Evolutionary conservation across 2,113 vertebrate genomes (phyloP), one percentile per base, ranked within the genome.

Genomic region (human): DNA sequence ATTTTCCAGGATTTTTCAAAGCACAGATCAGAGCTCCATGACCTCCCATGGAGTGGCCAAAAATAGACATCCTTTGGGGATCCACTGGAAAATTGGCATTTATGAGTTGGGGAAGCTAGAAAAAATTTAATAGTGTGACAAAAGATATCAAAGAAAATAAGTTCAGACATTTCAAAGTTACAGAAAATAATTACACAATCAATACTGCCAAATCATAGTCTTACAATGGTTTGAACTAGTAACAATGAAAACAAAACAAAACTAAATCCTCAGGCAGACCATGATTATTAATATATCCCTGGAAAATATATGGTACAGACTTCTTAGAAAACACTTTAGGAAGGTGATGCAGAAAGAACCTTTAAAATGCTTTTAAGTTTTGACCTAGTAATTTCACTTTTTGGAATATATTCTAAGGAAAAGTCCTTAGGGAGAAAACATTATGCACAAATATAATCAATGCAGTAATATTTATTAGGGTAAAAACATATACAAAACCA

Each of bases 21-120:
- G 99, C 98, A 97, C 99, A 99, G 98, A 99, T 99, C 82, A 99
- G 99, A 85, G 99, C 99, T 87, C 99, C 99, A 52, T 99, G 99
- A 13, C 99, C 99, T 38, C 99, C 99, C 99, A 99, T 99, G 52
- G 99, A 99, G 98, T 99, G 99, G 1, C 99, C 99, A 45, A 98
- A 99, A 98, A 99, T 64, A 87, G 99, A 99, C 98, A 99, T 99
- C 96, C 98, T 98, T 94, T 99, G 99, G 8, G 99, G 99, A 92
- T 99, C 98, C 75, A 99, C 99, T 96, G 99, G 99, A 98, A 99
- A 99, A 98, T 99, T 99, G 40, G 99, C 98, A 97, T 99, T 99
- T 98, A 99, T 99, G 82, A 99, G 98, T n/a, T 99, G 99, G 57
- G 99, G 99, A 79, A 99, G 99, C 99, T 99, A 61, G 23, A 48